Evolutionary conservation across 1,140 invertebrate species (phyloP), one percentile per base, ranked within the genome.

Genomic region (Papilio polytes): DNA sequence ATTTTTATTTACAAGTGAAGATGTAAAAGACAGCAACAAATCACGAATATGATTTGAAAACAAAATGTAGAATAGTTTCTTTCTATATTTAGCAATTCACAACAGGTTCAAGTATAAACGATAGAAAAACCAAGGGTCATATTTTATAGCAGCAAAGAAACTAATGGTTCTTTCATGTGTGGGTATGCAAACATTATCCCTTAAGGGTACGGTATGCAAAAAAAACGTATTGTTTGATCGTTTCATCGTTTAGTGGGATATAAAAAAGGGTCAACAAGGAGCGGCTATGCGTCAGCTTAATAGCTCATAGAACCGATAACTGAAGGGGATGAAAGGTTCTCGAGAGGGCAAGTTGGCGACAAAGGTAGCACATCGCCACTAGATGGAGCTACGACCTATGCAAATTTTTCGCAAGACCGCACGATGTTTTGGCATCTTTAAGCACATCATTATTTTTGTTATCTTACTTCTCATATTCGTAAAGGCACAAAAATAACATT

Each of bases 191-290:
- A 31, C 13, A 31, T 70, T 70, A 70, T 15, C 63, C 63, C 7
- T 70, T 26, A 36, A 31, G 26, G 22, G 26, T 63, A 26, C 0
- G 10, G 22, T n/a, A n/a, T n/a, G n/a, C n/a, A 31, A 36, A 70
- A 66, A 66, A 70, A 70, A 70, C 22, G 26, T 31, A 70, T 31
- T 70, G 63, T 70, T 70, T 70, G 63, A 70, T 70, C 63, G 63
- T 70, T 70, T 70, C 26, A 70, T 31, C 63, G 63, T 31, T 31
- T 70, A 31, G 22, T 31, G 12, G 26, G 63, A 31, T 31, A 70
- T 70, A 70, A 70, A 70, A 70, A 70, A 36, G 63, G 63, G 63
- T 70, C 63, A 70, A 70, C 63, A 70, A 70, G 63, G 63, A 31
- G 63, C 13, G 63, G 63, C 12, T 15, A 70, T 70, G 63, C 63